These are phyloP conservation scores for Hydrozoanthus tunicans DNA, from an alignment of 64 coral and sea anemone species.

Conservation along the genomic window DNA sequence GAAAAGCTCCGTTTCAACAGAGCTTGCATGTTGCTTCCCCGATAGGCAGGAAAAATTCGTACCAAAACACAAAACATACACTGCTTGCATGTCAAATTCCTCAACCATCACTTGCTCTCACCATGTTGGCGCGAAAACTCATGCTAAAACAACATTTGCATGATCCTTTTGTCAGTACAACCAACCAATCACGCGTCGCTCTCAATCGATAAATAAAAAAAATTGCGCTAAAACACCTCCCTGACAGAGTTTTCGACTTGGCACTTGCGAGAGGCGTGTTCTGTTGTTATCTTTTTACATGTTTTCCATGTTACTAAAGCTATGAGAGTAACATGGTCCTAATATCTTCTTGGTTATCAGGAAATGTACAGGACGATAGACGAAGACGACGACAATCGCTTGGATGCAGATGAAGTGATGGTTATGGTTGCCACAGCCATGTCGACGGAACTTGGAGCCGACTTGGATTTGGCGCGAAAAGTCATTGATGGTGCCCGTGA, in stretches of 20 bases:
- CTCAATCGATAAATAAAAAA: too few relatives aligned
- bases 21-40: not conserved
- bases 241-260: too few relatives aligned
- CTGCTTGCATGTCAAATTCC: too few relatives aligned
- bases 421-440: conserved; percentile 90
- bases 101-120: too few relatives aligned
- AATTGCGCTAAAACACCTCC: too few relatives aligned
- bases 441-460: conserved; percentile 78
- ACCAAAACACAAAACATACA: not conserved
- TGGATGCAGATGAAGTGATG: conserved; percentile 84
- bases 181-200: too few relatives aligned
- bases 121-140: too few relatives aligned
- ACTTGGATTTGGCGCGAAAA: conserved; percentile 71
- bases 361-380: conserved; percentile 97
- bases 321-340: not conserved
- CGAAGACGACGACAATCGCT: conserved; percentile 85
- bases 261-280: too few relatives aligned
- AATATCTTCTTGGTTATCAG: conserved; percentile 30
- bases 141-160: too few relatives aligned
- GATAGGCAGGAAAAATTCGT: not conserved
- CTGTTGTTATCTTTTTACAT: too few relatives aligned
- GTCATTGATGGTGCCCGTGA: conserved; percentile 89
- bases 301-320: not conserved
- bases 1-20: too few relatives aligned
- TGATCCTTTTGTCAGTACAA: too few relatives aligned